Base-by-base conservation (phyloP, 2,888 invertebrate species). In the Lutraria lutraria region DNA sequence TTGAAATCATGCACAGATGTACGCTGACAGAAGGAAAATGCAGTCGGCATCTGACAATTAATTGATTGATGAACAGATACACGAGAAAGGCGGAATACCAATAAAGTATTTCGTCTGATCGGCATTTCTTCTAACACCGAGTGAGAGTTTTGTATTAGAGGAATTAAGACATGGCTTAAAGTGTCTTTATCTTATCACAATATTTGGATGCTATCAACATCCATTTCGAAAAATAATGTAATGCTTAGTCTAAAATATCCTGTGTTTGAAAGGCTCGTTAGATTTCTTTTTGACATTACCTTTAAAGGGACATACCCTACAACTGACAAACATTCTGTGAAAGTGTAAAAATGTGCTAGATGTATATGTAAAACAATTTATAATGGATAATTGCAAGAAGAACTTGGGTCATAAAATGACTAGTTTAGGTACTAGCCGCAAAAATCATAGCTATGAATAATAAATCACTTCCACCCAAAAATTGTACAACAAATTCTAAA, bases 1-100 rank as follows among this genome's bases (percentile, higher is more conserved):
- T 29, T n/a, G 63, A 43, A 60, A 63, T 83, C 83, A 83, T 83
- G 83, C 83, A 63, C 34, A 63, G 76, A 34, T 76, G 76, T 76
- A 76, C 19, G 31, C 31, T 31, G 76, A 76, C 76, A 76, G 34
- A 34, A 31, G 34, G 16, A 34, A 34, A 76, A 76, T 76, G 34
- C 31, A 76, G 76, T 34, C 76, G 19, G 31, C 34, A 83, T 21
- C 60, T 83, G 83, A 56, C 15, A 31, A 10, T 63, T 8, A 25
- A 31, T 83, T 83, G 83, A 83, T 83, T 83, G 63, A 83, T 83
- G 56, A 34, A 34, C 31, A 13, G 31, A 31, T 4, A 34, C 29
- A 76, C 34, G 76, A 31, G 31, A 76, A 76, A 16, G 76, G 76
- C 76, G 76, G 76, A 76, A 68, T 68, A 25, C 63, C 63, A 68